Percentiles rank a stretch among this genome's conserved stretches.
Conservation (phyloP, 2,888 invertebrate species). For the Neoitamus cyanurus region DNA sequence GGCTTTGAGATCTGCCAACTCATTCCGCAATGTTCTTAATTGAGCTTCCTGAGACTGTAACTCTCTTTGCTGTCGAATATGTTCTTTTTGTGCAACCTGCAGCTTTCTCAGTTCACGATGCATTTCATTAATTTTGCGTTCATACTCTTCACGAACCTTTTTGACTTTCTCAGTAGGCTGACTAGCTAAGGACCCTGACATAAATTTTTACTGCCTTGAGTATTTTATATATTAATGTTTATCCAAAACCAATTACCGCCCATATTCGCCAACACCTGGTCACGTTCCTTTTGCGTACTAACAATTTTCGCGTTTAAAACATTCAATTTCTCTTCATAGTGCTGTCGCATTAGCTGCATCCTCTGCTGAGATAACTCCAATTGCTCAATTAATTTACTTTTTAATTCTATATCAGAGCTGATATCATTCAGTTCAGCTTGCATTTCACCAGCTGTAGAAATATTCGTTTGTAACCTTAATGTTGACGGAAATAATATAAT, state of each 20-base stretch:
- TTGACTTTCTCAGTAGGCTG: conserved; percentile 73
- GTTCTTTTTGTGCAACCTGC: conserved; percentile 89
- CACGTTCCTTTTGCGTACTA: conserved; percentile 90
- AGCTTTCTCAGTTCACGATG: conserved; percentile 86
- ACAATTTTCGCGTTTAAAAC: conserved; percentile 86
- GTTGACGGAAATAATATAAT: not conserved
- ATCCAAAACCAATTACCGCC: conserved; percentile 50
- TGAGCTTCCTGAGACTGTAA: conserved; percentile 81
- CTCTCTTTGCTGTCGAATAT: conserved; percentile 83
- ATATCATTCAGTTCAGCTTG: conserved; percentile 88
- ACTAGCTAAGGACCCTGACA: conserved; percentile 37
- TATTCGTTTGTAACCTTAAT: conserved; percentile 5
- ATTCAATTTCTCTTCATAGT: conserved; percentile 92
- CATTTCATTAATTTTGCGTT: conserved; percentile 84
- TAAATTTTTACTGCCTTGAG: not conserved
- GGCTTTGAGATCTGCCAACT: conserved; percentile 84
- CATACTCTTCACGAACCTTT: conserved; percentile 89
- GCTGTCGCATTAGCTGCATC: conserved; percentile 84
- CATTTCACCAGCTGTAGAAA: conserved; percentile 68
- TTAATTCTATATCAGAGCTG: conserved; percentile 93
- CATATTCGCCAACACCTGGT: conserved; percentile 79
- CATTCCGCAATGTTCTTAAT: conserved; percentile 76
- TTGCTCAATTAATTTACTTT: conserved; percentile 93
- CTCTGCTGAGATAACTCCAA: conserved; percentile 89
- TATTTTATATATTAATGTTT: not conserved